Evolutionary conservation across 2,113 vertebrate genomes (phyloP), one percentile per base, ranked within the genome.

Genomic region (Atherinomorus stipes): DNA sequence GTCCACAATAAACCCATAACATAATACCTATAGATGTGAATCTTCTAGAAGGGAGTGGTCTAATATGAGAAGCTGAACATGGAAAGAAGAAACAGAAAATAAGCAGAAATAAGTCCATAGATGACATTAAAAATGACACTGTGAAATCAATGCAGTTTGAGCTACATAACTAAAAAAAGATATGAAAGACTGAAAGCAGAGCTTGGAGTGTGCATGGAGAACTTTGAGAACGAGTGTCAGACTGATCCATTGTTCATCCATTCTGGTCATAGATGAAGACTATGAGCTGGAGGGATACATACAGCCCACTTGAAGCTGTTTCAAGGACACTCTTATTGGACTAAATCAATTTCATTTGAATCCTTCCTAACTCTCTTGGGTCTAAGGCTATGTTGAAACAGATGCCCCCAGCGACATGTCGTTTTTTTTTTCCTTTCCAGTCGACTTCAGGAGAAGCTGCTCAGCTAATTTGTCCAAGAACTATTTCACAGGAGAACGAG

Each of bases 341-440:
- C 89, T 90, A 90, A 93, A 93, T 92, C 90, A 93, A 94, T 90
- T 93, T 94, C 90, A 93, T 94, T 93, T 93, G 84, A 93, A 91
- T 93, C 87, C 65, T 56, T 87, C 38, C 64, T 80, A 79, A 89
- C 85, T 90, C 93, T 94, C 93, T 77, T 78, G 89, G 91, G 91
- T 88, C 71, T 76, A 73, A 64, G 76, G 65, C 84, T 71, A 72
- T 58, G 68, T 80, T 86, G 84, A 90, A 86, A 87, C 71, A 42
- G 85, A 87, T 76, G 88, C 90, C 89, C 88, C 92, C 52, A 82
- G 87, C 85, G 78, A 90, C 84, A 71, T 71, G 68, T 51, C 63
- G 81, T 54, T 64, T 74, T 61, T 53, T 61, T 53, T 67, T 60
- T 58, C 65, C 53, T 38, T 26, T 22, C 45, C 69, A 64, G 78